phyloP scores from a whole-genome alignment of 1,140 invertebrate genomes.

The Paramacrobiotus metropolitanus region DNA sequence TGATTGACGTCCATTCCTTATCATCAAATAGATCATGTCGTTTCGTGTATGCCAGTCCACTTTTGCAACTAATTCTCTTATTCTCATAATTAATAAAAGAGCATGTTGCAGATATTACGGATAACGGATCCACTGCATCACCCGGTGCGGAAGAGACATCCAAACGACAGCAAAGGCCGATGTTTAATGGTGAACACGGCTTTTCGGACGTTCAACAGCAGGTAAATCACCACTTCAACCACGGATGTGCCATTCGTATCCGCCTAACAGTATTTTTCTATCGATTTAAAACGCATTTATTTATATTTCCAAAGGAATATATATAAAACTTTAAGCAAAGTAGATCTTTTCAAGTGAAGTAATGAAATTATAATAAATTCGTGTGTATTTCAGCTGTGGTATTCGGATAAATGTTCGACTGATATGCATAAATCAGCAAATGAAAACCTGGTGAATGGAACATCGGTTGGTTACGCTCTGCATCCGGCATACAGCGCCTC shows the following conservation, averaged over 20 bases:
- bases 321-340: background rate
- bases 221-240: too few relatives aligned
- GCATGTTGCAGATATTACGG: background rate
- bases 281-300: too few relatives aligned
- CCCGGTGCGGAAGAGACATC: background rate
- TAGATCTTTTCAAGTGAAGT: background rate
- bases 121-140: background rate
- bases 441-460: slow-evolving; percentile 2
- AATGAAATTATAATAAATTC: background rate
- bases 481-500: background rate
- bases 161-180: background rate
- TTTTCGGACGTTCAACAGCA: background rate
- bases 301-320: background rate
- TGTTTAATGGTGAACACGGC: background rate
- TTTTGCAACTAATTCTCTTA: too few relatives aligned
- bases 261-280: too few relatives aligned
- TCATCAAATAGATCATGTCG: too few relatives aligned
- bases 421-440: background rate
- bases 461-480: background rate
- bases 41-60: too few relatives aligned
- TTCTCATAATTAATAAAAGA: too few relatives aligned
- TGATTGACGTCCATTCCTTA: too few relatives aligned
- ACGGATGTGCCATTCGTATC: too few relatives aligned
- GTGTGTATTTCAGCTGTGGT: background rate
- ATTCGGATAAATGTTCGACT: background rate